Conservation (phyloP, 2,888 invertebrate species). For the Catocala fraxini region DNA sequence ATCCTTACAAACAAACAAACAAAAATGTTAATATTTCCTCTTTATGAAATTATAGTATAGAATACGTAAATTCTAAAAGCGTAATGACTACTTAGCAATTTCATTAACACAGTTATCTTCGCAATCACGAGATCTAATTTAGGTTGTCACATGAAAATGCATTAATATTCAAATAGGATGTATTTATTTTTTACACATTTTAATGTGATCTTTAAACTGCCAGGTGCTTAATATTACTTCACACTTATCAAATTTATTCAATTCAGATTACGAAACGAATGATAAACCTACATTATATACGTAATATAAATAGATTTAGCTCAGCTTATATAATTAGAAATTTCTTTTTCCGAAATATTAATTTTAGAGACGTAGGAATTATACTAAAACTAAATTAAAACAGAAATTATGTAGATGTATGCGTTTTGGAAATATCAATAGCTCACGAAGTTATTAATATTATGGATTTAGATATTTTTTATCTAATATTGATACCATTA, state of each 20-base stretch:
- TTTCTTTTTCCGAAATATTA: not conserved
- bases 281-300: conserved; percentile 1
- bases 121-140: too few relatives aligned
- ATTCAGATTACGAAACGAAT: conserved; percentile 24
- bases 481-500: too few relatives aligned
- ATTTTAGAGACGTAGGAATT: not conserved
- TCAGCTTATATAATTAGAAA: conserved; percentile 4
- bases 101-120: too few relatives aligned
- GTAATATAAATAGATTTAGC: not conserved
- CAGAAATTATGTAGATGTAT: not conserved
- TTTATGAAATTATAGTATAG: too few relatives aligned
- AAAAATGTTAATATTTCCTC: too few relatives aligned
- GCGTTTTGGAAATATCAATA: not conserved
- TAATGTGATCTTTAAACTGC: conserved; percentile 5
- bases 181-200: not conserved
- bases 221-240: conserved; percentile 16
- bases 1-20: too few relatives aligned
- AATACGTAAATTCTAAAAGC: too few relatives aligned
- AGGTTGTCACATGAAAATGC: not conserved
- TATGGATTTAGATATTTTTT: too few relatives aligned
- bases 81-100: too few relatives aligned
- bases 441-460: too few relatives aligned
- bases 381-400: not conserved
- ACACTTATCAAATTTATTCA: conserved; percentile 10
- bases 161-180: not conserved